Evolutionary conservation across 37 sponge, comb jelly and placozoan genomes (phyloP).

Genomic region (Petrosia ficiformis): DNA sequence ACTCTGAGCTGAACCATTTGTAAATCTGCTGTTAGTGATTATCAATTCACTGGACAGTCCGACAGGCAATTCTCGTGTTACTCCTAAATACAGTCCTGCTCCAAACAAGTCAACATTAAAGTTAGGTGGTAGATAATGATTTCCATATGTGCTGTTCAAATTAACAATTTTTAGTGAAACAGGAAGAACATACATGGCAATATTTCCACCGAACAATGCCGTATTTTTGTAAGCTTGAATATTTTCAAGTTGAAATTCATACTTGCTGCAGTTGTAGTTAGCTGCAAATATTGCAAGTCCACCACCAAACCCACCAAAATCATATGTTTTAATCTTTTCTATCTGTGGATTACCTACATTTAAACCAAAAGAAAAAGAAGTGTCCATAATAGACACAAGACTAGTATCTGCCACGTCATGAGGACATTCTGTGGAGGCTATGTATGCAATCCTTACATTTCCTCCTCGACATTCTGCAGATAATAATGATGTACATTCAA

Average conservation of each 20-base stretch:
- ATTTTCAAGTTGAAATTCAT: neutral
- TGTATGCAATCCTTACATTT: neutral
- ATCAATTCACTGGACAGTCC: no score
- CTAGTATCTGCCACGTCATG: neutral
- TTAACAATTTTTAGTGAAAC: neutral
- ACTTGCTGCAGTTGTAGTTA: neutral
- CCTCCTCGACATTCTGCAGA: neutral
- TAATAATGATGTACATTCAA: no score
- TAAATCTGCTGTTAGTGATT: no score
- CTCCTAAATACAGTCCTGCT: no score
- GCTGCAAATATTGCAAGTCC: neutral
- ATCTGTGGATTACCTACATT: neutral
- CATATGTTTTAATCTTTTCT: neutral
- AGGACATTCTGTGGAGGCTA: neutral
- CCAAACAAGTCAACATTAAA: no score
- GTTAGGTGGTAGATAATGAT: no score
- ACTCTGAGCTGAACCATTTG: no score
- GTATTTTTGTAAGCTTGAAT: neutral
- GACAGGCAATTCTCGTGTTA: no score
- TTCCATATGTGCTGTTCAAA: no score
- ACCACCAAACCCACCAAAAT: neutral
- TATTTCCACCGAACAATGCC: neutral
- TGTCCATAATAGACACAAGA: neutral
- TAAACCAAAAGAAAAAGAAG: neutral
- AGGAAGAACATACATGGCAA: neutral